phyloP scores from a whole-genome alignment of 37 sponge, comb jelly and placozoan genomes.

The Mnemiopsis leidyi region DNA sequence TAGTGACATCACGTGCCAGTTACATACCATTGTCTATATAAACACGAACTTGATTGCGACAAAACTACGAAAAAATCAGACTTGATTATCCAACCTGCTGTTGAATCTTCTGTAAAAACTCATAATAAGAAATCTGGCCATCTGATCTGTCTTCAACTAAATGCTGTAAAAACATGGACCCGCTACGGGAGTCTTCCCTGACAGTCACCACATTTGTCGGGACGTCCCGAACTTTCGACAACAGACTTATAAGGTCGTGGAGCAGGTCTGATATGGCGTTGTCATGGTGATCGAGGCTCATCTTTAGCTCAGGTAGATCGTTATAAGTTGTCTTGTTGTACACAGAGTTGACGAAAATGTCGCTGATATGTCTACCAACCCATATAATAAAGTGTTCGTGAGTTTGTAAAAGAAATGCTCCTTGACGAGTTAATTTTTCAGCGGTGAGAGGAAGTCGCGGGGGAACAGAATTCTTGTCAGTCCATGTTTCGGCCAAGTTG shows the following conservation, averaged over 20 bases:
- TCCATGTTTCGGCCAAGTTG: slow-evolving; percentile 72
- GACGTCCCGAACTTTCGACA: neutral
- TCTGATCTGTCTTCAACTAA: slow-evolving; percentile 94
- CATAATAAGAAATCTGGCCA: slow-evolving; percentile 86
- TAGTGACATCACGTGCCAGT: too few species aligned
- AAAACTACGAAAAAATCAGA: neutral
- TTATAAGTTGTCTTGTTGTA: neutral
- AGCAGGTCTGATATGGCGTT: slow-evolving; percentile 39
- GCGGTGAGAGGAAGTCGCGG: slow-evolving; percentile 78
- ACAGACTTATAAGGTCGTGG: slow-evolving; percentile 11
- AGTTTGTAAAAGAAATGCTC: slow-evolving; percentile 86
- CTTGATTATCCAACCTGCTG: slow-evolving; percentile 33
- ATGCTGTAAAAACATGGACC: slow-evolving; percentile 74
- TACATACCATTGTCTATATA: too few species aligned
- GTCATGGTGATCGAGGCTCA: slow-evolving; percentile 12
- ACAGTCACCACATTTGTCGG: neutral
- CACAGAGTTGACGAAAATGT: slow-evolving; percentile 46
- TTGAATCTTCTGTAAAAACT: slow-evolving; percentile 72
- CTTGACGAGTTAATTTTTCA: slow-evolving; percentile 79
- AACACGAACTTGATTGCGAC: neutral
- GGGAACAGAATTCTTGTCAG: slow-evolving; percentile 63
- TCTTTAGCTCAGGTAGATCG: slow-evolving; percentile 7
- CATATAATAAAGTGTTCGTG: slow-evolving; percentile 45
- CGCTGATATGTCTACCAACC: slow-evolving; percentile 37
- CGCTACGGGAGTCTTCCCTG: slow-evolving; percentile 79